Conservation (phyloP, 2,888 invertebrate genomes). For the Chromoteleia sp. region DNA sequence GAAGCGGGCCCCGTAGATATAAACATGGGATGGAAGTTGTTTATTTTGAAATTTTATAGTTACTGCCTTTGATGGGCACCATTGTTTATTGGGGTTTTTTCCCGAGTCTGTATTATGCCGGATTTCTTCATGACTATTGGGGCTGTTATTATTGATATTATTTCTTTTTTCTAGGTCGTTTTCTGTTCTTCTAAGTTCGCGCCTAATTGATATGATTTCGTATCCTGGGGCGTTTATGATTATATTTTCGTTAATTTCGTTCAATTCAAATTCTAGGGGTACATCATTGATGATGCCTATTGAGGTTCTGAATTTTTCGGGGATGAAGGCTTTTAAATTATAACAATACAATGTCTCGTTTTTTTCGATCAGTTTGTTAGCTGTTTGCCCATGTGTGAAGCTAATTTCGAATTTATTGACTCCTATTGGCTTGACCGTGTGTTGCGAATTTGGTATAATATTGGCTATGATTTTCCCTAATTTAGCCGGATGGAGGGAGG, state of each 20-base stretch:
- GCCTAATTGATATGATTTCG: background rate
- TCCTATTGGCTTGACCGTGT: background rate
- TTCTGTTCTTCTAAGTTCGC: background rate
- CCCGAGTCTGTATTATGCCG: too few relatives aligned
- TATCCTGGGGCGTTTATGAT: background rate
- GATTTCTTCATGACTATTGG: background rate
- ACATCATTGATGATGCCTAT: slow-evolving; percentile 21
- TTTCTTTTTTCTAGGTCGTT: background rate
- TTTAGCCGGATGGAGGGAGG: background rate
- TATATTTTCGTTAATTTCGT: slow-evolving; percentile 18
- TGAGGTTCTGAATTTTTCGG: slow-evolving; percentile 1
- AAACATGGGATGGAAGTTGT: slow-evolving; percentile 1
- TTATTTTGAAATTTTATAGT: slow-evolving; percentile 11
- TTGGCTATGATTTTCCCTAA: background rate
- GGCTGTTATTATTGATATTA: background rate
- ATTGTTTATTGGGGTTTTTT: too few relatives aligned
- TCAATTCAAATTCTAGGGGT: background rate
- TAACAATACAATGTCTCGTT: background rate
- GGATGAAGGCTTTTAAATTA: slow-evolving; percentile 13
- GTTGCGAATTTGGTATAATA: background rate
- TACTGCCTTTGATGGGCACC: background rate
- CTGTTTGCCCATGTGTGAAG: background rate
- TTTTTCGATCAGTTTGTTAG: background rate
- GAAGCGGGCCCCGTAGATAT: slow-evolving; percentile 4
- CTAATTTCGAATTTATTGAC: slow-evolving; percentile 7